phyloP scores from a whole-genome alignment of 2,888 invertebrate species.

The Noctua janthe region DNA sequence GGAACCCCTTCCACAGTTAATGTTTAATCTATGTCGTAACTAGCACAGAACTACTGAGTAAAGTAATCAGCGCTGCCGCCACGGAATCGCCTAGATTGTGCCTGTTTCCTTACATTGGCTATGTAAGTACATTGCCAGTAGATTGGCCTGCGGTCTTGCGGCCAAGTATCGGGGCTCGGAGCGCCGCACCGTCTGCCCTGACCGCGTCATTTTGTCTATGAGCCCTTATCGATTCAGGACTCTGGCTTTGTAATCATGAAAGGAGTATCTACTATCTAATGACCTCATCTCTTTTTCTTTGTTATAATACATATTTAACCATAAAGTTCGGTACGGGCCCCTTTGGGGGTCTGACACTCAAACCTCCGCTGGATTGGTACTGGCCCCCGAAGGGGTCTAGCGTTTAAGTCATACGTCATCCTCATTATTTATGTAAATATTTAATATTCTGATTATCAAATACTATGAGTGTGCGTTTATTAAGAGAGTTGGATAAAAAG shows the following conservation, averaged over 20 bases:
- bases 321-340: too few relatives aligned
- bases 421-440: too few relatives aligned
- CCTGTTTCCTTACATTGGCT: conserved; percentile 38
- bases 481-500: too few relatives aligned
- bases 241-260: conserved; percentile 46
- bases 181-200: conserved; percentile 61
- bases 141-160: conserved; percentile 59
- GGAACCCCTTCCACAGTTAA: neutral
- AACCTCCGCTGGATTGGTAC: too few relatives aligned
- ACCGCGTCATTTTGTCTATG: conserved; percentile 56
- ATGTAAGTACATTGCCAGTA: conserved; percentile 40
- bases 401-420: too few relatives aligned
- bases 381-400: too few relatives aligned
- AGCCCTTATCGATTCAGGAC: conserved; percentile 57
- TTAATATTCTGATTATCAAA: too few relatives aligned
- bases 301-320: too few relatives aligned
- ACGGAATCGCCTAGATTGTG: conserved; percentile 23
- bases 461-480: too few relatives aligned
- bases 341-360: too few relatives aligned
- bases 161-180: conserved; percentile 47
- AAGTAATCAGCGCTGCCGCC: conserved; percentile 39
- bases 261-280: neutral
- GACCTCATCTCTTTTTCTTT: neutral
- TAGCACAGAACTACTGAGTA: conserved; percentile 31
- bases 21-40: conserved; percentile 32